Conservation (phyloP, 2,888 invertebrate genomes). For the Tryphoninae sp. region DNA sequence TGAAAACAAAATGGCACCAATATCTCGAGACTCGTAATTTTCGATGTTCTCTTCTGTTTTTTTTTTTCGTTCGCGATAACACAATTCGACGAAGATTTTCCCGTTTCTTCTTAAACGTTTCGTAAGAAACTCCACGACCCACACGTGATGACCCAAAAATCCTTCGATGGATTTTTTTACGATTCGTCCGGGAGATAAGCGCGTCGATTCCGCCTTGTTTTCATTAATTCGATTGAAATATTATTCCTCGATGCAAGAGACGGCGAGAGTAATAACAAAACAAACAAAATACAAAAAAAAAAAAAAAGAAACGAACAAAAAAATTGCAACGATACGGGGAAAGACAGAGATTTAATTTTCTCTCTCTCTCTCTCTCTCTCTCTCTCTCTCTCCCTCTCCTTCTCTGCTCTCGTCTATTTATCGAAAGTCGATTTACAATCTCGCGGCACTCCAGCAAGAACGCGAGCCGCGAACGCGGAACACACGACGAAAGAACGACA, state of each 20-base stretch:
- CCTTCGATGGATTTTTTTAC: conserved; percentile 22
- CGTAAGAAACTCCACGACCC: conserved; percentile 25
- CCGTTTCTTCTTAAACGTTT: not conserved
- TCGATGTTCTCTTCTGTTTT: not conserved
- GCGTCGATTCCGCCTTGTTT: not conserved
- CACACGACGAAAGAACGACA: conserved; percentile 50
- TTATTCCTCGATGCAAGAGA: not conserved
- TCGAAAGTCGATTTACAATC: conserved; percentile 48
- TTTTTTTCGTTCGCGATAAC: too few species aligned
- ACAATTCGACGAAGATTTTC: not conserved
- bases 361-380: conserved; percentile 1
- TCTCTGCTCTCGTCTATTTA: conserved; percentile 30
- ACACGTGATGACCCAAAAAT: conserved; percentile 50
- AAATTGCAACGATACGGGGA: conserved; percentile 18
- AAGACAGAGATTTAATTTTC: not conserved
- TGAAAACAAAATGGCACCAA: not conserved
- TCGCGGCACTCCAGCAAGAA: not conserved
- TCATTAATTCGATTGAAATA: conserved; percentile 27
- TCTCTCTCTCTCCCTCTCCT: not conserved
- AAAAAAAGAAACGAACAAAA: not conserved
- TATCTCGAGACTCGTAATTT: conserved; percentile 7
- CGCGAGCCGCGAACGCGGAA: conserved; percentile 58
- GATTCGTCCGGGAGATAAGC: not conserved
- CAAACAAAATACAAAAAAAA: not conserved
- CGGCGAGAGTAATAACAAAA: not conserved